Percentiles rank a stretch among this genome's conserved stretches.
phyloP scores from a whole-genome alignment of 2,113 vertebrate genomes.

The Vireo altiloquus region DNA sequence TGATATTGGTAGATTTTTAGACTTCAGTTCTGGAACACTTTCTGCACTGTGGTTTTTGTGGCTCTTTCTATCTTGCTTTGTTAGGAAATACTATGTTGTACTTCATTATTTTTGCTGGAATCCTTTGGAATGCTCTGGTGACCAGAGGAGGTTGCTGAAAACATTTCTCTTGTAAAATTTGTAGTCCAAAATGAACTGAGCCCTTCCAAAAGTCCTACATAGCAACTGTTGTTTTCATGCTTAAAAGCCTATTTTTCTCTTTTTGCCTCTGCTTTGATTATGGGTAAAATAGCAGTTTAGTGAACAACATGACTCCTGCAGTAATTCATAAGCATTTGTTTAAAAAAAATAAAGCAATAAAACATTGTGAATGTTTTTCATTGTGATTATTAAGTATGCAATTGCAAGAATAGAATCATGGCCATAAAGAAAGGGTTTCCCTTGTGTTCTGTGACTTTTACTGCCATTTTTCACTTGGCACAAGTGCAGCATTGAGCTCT shows the following conservation, averaged over 20 bases:
- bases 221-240: neutral
- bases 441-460: neutral
- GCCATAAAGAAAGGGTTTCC: neutral
- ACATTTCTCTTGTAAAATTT: neutral
- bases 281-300: neutral
- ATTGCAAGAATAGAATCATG: neutral
- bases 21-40: neutral
- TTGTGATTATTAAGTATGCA: neutral
- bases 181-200: neutral
- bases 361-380: neutral
- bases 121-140: neutral
- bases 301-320: neutral
- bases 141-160: neutral
- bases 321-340: neutral
- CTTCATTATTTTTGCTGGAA: conserved; percentile 19
- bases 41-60: neutral
- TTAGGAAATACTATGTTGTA: neutral
- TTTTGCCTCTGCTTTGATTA: neutral
- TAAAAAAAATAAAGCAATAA: neutral
- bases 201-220: rapidly evolving
- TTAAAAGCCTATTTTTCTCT: neutral
- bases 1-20: neutral
- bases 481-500: neutral
- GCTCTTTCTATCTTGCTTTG: neutral
- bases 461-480: neutral